Evolutionary conservation across 2,797 vertebrate species (phyloP).

Genomic region (Heterohyrax brucei): DNA sequence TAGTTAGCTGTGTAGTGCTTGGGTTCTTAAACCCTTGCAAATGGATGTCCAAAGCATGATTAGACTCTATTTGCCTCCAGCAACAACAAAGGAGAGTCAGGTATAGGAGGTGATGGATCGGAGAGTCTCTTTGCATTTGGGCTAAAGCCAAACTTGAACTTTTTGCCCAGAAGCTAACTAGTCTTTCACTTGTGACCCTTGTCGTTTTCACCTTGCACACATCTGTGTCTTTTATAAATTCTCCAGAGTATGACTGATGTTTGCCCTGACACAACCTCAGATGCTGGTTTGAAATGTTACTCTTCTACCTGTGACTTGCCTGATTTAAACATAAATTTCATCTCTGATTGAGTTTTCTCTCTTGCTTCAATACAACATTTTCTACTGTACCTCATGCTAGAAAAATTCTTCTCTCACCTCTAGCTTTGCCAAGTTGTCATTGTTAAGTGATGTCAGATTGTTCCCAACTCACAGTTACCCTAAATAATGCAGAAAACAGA

Average conservation of each 20-base stretch:
- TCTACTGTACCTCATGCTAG: neutral
- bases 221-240: neutral
- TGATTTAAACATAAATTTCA: neutral
- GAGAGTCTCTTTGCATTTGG: neutral
- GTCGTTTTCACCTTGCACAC: neutral
- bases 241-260: neutral
- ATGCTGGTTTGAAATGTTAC: neutral
- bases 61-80: no score
- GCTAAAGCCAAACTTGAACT: neutral
- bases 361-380: neutral
- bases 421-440: neutral
- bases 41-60: no score
- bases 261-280: neutral
- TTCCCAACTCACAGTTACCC: no score
- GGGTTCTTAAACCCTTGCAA: no score
- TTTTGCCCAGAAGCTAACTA: neutral
- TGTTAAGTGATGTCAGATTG: no score
- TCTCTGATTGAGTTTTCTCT: neutral
- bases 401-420: neutral
- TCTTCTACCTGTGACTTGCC: neutral
- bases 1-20: no score
- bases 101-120: neutral
- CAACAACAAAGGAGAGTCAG: no score
- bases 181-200: neutral
- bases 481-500: no score